A percentile compares a stretch with the other conserved stretches of the same genome.
Evolutionary conservation across 2,113 vertebrate genomes (phyloP).

Genomic region (Paedocypris sp.): DNA sequence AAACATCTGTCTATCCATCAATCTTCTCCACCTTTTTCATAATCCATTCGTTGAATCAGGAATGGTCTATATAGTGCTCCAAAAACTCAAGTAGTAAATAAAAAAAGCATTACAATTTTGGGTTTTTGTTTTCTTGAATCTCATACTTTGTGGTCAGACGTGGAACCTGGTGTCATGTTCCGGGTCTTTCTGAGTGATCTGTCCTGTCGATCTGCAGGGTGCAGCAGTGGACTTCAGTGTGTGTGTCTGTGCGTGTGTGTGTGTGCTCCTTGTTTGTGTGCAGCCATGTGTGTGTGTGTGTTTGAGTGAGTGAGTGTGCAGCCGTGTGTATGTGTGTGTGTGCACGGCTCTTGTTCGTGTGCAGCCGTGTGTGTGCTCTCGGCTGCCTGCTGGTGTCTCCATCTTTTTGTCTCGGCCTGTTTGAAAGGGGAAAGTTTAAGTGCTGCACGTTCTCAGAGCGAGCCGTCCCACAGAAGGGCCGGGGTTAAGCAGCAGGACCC

Average conservation of each 20-base stretch:
- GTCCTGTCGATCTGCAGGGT: slow-evolving; percentile 24
- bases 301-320: slow-evolving; percentile 63
- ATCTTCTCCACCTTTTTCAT: no score
- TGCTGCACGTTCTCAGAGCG: slow-evolving; percentile 52
- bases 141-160: slow-evolving; percentile 53
- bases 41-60: no score
- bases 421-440: slow-evolving; percentile 71
- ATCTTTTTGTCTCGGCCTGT: slow-evolving; percentile 57
- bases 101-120: no score
- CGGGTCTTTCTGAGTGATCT: slow-evolving; percentile 79
- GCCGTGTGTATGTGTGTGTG: slow-evolving; percentile 39
- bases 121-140: slow-evolving; percentile 44
- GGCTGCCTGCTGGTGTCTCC: slow-evolving; percentile 54
- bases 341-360: slow-evolving; percentile 52
- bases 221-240: slow-evolving; percentile 13
- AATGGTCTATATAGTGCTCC: no score
- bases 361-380: slow-evolving; percentile 49
- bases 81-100: no score
- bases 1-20: not conserved
- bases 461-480: slow-evolving; percentile 45
- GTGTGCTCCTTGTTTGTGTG: slow-evolving; percentile 56
- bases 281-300: slow-evolving; percentile 42
- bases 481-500: slow-evolving; percentile 51
- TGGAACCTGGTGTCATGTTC: slow-evolving; percentile 82
- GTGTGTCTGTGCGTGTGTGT: no score